Evolutionary conservation across 2,888 invertebrate species (phyloP), one percentile per base, ranked within the genome.

Genomic region (Drosophila anomalata): DNA sequence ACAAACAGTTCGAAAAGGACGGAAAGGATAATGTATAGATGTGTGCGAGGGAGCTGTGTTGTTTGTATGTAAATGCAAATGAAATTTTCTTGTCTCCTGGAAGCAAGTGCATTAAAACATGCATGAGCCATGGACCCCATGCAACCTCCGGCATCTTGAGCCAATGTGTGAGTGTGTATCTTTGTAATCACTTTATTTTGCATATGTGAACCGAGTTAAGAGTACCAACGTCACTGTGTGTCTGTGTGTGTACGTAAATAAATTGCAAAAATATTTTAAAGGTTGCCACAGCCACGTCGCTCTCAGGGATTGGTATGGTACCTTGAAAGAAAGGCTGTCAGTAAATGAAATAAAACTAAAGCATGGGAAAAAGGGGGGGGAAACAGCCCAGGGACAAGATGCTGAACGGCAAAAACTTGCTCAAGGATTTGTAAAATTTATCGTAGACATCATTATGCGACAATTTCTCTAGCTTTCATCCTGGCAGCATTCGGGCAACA

Each of bases 191-290:
- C 87, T 80, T 80, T 84, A 80, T 83, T 80, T 87, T 80, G 87
- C 81, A 80, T 80, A 87, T 87, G 78, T 73, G 84, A 80, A 63
- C 55, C 55, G 59, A 70, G 84, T 54, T 78, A 80, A 80, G 81
- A 78, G 83, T 74, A 70, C 62, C 78, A 77, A 68, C 39, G 41
- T 20, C 42, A 6, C 39, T 26, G 9, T 29, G 9, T 33, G 52
- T 36, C 24, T 47, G 29, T 58, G 44, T 63, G 59, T 31, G 65
- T 55, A 61, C 51, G 71, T 76, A 79, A 79, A 79, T 82, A 87
- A 86, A 87, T 83, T 83, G 79, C 77, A 63, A 85, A 82, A 87
- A 85, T 87, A 82, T 83, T 82, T 83, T 85, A 82, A 87, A 87
- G 86, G 85, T 82, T 83, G 80, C 80, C 86, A 73, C 69, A 73